phyloP scores from a whole-genome alignment of 2,797 vertebrate genomes.

The Hybognathus amarus region DNA sequence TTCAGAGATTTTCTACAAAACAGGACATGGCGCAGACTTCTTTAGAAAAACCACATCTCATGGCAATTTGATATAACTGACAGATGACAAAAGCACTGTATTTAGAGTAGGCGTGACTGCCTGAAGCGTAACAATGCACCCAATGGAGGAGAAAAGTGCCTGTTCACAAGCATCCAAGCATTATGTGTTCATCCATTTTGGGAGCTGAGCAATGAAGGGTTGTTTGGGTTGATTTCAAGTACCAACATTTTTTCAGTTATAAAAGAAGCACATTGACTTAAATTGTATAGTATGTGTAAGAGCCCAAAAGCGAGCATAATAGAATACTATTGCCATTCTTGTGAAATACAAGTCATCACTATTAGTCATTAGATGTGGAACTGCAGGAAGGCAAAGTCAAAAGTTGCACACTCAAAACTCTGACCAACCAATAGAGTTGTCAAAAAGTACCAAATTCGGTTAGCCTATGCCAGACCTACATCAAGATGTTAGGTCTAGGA shows the following conservation, averaged over 20 bases:
- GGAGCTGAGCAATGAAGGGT: neutral
- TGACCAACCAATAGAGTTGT: neutral
- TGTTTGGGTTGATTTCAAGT: neutral
- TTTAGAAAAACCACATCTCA: neutral
- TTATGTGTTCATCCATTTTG: neutral
- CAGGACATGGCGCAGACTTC: neutral
- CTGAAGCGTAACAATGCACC: neutral
- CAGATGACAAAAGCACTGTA: conserved; percentile 21
- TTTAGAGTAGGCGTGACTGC: conserved; percentile 7
- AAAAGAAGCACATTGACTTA: neutral
- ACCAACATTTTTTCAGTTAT: neutral
- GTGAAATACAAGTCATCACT: neutral
- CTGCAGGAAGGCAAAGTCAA: neutral
- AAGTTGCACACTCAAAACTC: neutral
- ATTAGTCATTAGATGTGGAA: neutral
- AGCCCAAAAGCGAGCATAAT: neutral
- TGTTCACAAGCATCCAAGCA: neutral
- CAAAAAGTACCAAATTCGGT: no score
- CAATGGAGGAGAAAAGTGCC: conserved; percentile 13
- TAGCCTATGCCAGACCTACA: no score
- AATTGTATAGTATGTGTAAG: neutral
- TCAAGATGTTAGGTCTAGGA: no score
- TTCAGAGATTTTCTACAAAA: neutral
- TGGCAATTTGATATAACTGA: conserved; percentile 12
- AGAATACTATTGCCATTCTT: neutral